These are phyloP conservation scores for Phytoseiulus persimilis DNA, from an alignment of 2,888 invertebrate species.

Conservation along the genomic window DNA sequence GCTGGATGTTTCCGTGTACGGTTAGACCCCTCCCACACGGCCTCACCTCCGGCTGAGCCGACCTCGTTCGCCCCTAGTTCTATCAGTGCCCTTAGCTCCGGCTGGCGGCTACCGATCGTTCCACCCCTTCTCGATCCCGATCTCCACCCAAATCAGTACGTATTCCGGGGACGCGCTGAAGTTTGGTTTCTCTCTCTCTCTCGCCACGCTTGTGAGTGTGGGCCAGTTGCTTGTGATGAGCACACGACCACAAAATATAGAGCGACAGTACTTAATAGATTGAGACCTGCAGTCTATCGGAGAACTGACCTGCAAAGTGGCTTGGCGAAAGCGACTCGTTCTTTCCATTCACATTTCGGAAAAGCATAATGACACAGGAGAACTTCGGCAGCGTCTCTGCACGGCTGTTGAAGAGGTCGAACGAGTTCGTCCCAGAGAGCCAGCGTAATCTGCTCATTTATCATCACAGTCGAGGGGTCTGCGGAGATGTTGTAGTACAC, in stretches of 20 bases:
- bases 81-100: neutral
- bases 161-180: neutral
- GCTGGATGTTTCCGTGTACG: neutral
- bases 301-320: conserved; percentile 61
- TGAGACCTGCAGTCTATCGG: neutral
- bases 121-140: neutral
- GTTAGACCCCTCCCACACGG: neutral
- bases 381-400: conserved; percentile 77
- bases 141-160: neutral
- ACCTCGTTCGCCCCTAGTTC: neutral
- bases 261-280: neutral
- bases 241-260: too few species aligned
- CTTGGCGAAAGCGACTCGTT: conserved; percentile 60
- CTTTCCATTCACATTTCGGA: conserved; percentile 63
- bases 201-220: neutral
- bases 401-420: conserved; percentile 67
- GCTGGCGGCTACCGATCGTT: neutral
- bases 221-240: too few species aligned
- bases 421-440: conserved; percentile 81
- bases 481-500: conserved; percentile 68
- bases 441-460: conserved; percentile 73
- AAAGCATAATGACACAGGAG: conserved; percentile 84
- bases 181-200: neutral
- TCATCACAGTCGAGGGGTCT: conserved; percentile 61
- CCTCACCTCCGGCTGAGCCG: neutral